Evolutionary conservation across 2,797 vertebrate genomes (phyloP), one percentile per base, ranked within the genome.

Genomic region (Platyrinchus mystaceus): DNA sequence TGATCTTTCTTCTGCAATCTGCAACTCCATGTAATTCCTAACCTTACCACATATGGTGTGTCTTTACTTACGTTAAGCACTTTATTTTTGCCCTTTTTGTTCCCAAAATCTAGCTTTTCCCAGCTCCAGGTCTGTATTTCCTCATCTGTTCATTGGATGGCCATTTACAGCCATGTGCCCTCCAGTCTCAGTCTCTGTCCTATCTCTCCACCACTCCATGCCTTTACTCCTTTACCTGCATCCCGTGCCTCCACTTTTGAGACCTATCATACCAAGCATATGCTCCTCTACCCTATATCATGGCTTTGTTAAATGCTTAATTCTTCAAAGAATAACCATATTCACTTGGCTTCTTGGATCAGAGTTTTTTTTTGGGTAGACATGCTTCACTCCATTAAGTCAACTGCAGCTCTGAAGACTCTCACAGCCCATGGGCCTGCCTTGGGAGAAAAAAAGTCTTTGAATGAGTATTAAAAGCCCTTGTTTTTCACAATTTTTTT

Each of bases 141-240:
- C 36, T 50, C 36, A 28, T 43, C 18, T 55, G 11, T 32, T 27
- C 52, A 10, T 10, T 36, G 15, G 26, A 69, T 24, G 9, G 10
- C 17, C 3, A 1, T 13, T 21, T 49, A 15, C 10, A 50, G 37
- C 22, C 32, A 1, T 0, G 4, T 27, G 10, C 37, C 13, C 41
- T 77, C 32, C 43, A 56, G 26, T 32, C 41, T 4, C 37, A 46
- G 53, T 19, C 32, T 59, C 56, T 60, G 23, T 23, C 19, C 50
- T 8, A 27, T 17, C 2, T 36, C 34, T 19, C 34, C 28, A 19
- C 4, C 7, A 22, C 7, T 7, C 26, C 7, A 5, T 53, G 9
- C 47, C 14, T 43, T 20, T 18, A 21, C 3, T 18, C 23, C 53
- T 56, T 53, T 27, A 47, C 34, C 17, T n/a, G 17, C 22, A 12